Conservation (phyloP, 2,797 vertebrate species). For the Vireo griseus region DNA sequence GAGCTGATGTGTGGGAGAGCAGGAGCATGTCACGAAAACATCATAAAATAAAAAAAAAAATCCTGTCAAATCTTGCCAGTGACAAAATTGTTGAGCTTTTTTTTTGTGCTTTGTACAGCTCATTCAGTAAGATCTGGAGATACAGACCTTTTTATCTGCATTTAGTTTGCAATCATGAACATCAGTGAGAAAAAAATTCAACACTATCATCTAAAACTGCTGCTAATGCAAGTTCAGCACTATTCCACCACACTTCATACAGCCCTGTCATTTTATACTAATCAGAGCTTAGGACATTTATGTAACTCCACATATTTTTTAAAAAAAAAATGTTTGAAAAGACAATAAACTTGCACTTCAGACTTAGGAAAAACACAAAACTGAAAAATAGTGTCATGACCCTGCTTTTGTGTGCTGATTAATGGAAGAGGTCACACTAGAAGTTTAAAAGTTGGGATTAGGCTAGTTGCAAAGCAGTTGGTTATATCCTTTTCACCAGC, state of each 20-base stretch:
- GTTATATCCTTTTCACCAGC: background rate
- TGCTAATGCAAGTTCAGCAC: background rate
- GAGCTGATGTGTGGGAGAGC: background rate
- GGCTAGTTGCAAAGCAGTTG: background rate
- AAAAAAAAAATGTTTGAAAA: background rate
- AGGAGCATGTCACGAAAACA: background rate
- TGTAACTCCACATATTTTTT: background rate
- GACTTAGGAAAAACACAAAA: background rate
- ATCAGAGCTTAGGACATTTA: background rate
- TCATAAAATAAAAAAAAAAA: background rate
- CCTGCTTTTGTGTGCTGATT: background rate
- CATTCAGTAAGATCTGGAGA: background rate
- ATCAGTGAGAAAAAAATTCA: background rate
- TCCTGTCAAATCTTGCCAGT: background rate
- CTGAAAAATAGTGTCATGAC: background rate
- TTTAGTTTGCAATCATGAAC: background rate
- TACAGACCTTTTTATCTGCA: background rate
- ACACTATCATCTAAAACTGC: background rate
- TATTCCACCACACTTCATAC: background rate
- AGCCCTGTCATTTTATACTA: background rate
- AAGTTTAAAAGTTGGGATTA: background rate
- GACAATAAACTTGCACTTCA: background rate
- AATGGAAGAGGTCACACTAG: background rate
- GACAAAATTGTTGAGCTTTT: background rate
- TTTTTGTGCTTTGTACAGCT: background rate